These are phyloP conservation scores for Thomomys bottae DNA, from an alignment of 2,113 vertebrate genomes.

Conservation along the genomic window DNA sequence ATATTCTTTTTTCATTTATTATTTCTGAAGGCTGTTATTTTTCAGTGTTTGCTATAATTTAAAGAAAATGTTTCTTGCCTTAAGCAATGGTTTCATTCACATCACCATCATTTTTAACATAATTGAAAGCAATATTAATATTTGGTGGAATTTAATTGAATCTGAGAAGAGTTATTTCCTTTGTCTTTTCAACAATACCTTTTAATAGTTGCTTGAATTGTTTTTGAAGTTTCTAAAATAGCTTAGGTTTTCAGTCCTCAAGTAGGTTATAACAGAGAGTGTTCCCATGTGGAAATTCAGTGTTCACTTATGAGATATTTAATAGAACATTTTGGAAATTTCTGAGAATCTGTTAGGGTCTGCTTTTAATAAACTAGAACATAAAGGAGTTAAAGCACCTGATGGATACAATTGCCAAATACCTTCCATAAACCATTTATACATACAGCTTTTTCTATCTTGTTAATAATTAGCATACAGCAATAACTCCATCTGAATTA, in stretches of 20 bases:
- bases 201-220: constrained; percentile 35
- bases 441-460: constrained; percentile 46
- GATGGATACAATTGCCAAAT: not conserved
- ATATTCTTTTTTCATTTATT: constrained; percentile 56
- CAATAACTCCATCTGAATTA: constrained; percentile 37
- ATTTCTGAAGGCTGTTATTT: constrained; percentile 54
- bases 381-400: not conserved
- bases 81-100: constrained; percentile 46
- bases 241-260: constrained; percentile 33
- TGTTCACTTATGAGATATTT: constrained; percentile 33
- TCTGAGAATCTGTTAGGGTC: not conserved
- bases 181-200: constrained; percentile 41
- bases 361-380: constrained; percentile 9
- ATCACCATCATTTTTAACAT: constrained; percentile 60
- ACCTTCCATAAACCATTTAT: constrained; percentile 42
- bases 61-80: constrained; percentile 47
- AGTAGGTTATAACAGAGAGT: not conserved
- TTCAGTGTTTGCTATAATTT: constrained; percentile 51
- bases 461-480: constrained; percentile 62
- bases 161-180: constrained; percentile 32
- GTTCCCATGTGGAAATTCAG: constrained; percentile 20
- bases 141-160: constrained; percentile 62
- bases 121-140: constrained; percentile 67
- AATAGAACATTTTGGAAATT: constrained; percentile 3
- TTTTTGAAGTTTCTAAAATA: constrained; percentile 11